Evolutionary conservation across 2,113 vertebrate species (phyloP).

Genomic region (Promerops cafer): DNA sequence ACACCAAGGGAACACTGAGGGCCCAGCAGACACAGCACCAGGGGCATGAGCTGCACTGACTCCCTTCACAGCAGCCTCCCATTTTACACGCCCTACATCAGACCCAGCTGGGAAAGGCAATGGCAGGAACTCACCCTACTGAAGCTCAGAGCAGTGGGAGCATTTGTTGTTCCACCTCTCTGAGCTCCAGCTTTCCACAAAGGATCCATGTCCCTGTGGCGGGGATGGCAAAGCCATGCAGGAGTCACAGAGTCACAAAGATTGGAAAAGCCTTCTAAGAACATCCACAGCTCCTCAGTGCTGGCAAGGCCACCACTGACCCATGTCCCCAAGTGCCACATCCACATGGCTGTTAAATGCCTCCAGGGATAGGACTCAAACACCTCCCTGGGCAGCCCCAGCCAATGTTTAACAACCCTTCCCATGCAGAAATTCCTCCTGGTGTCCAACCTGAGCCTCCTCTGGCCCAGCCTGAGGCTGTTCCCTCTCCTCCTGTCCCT

Average conservation of each 20-base stretch:
- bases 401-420: too few relatives aligned
- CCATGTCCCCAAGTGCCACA: neutral
- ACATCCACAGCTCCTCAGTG: neutral
- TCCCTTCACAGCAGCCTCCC: neutral
- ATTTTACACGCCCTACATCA: rapidly evolving
- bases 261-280: neutral
- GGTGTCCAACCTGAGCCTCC: rapidly evolving
- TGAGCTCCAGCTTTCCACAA: neutral
- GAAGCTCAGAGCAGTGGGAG: neutral
- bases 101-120: neutral
- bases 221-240: neutral
- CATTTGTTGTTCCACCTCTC: neutral
- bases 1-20: neutral
- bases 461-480: rapidly evolving
- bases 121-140: neutral
- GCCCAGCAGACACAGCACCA: neutral
- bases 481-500: neutral
- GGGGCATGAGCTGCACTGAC: neutral
- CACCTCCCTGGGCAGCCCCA: neutral
- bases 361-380: neutral
- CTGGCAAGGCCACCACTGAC: neutral
- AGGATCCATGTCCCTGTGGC: neutral
- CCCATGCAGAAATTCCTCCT: neutral
- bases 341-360: neutral
- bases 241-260: neutral